Conservation (phyloP, 2,113 vertebrate genomes). For the Thryonomys swinderianus region DNA sequence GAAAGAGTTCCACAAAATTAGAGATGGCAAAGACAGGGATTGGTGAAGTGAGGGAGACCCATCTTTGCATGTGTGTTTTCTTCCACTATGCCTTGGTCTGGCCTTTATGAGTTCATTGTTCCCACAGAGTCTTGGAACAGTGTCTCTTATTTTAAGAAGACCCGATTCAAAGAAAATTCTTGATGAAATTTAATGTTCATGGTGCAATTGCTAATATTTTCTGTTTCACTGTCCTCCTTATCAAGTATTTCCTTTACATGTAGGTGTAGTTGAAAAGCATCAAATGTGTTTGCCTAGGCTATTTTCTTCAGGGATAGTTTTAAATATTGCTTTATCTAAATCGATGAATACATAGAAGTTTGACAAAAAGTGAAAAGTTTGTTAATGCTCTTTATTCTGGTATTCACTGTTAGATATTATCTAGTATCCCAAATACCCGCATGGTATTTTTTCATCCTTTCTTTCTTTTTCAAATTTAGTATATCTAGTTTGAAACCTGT, state of each 20-base stretch:
- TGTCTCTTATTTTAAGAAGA: background rate
- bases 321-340: background rate
- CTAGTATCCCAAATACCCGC: background rate
- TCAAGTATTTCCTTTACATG: background rate
- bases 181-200: constrained; percentile 21
- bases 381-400: background rate
- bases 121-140: constrained; percentile 40
- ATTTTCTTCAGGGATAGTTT: background rate
- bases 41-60: background rate
- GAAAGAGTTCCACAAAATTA: constrained; percentile 68
- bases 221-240: background rate
- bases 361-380: background rate
- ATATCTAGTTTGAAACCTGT: background rate
- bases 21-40: background rate
- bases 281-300: background rate
- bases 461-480: background rate
- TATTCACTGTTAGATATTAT: background rate
- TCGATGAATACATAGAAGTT: background rate
- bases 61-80: background rate
- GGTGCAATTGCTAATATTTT: constrained; percentile 26
- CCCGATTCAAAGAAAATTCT: constrained; percentile 74
- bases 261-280: background rate
- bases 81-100: background rate
- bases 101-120: background rate
- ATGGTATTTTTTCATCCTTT: background rate